Conservation (phyloP, 2,888 invertebrate species). For the Amiota mariae region DNA sequence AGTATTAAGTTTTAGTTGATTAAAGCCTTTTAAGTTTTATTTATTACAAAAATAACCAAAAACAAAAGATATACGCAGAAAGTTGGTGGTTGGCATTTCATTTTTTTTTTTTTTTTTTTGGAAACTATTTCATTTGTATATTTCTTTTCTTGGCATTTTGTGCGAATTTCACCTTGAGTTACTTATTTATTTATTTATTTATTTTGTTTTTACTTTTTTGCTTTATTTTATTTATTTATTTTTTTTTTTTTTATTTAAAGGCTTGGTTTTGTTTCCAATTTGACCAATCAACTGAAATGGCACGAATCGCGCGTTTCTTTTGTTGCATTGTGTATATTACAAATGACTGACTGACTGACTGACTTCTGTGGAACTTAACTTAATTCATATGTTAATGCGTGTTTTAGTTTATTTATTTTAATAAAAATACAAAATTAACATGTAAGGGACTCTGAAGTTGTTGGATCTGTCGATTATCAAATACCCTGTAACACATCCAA, state of each 20-base stretch:
- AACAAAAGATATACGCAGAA: constrained; percentile 16
- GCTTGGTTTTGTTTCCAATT: constrained; percentile 9
- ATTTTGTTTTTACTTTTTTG: not conserved
- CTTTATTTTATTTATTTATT: not conserved
- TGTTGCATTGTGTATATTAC: not conserved
- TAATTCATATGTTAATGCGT: constrained; percentile 27
- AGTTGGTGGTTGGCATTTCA: not conserved
- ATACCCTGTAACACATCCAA: no score
- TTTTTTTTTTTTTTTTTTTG: not conserved
- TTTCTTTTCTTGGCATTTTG: constrained; percentile 11
- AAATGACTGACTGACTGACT: not conserved
- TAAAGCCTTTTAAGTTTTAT: constrained; percentile 14
- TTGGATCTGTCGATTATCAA: no score
- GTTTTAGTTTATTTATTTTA: constrained; percentile 1
- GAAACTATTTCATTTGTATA: not conserved
- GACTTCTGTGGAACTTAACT: constrained; percentile 1
- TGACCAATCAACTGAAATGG: not conserved
- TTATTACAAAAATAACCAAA: constrained; percentile 10
- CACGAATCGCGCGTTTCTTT: not conserved
- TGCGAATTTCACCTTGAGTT: constrained; percentile 28
- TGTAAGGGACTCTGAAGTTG: no score
- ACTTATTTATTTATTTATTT: not conserved
- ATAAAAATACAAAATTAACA: not conserved
- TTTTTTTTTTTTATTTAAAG: constrained; percentile 3
- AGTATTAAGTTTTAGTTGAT: constrained; percentile 11